Percentiles rank a stretch among this genome's conserved stretches.
Conservation (phyloP, 2,888 invertebrate species). For the Hypsopygia costalis region DNA sequence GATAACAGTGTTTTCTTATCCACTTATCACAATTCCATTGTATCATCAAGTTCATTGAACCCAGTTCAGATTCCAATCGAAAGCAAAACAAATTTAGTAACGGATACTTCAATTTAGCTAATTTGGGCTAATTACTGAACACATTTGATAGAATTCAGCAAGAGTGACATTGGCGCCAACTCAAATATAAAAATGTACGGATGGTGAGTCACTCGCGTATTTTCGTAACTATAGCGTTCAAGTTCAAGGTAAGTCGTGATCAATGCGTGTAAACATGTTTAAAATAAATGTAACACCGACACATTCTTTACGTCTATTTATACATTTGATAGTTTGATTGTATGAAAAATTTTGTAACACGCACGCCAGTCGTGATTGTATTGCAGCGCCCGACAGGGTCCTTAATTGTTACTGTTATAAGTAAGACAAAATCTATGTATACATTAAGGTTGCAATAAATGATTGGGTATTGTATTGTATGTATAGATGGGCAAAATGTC, state of each 20-base stretch:
- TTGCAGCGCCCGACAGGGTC: too few relatives aligned
- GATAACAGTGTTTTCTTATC: too few relatives aligned
- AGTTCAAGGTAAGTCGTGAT: slow-evolving; percentile 48
- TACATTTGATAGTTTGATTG: too few relatives aligned
- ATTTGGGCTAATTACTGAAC: slow-evolving; percentile 5
- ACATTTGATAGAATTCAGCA: slow-evolving; percentile 12
- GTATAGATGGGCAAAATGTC: too few relatives aligned
- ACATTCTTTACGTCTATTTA: too few relatives aligned
- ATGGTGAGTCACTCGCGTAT: slow-evolving; percentile 27
- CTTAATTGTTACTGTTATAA: too few relatives aligned
- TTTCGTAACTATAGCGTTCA: slow-evolving; percentile 28
- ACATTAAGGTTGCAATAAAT: too few relatives aligned
- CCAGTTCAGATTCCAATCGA: not conserved
- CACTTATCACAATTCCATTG: slow-evolving; percentile 7
- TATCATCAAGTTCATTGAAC: not conserved
- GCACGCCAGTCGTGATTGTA: too few relatives aligned
- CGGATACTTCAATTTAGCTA: slow-evolving; percentile 10
- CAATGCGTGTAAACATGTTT: slow-evolving; percentile 18
- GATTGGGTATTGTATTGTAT: too few relatives aligned
- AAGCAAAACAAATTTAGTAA: not conserved
- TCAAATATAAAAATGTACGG: slow-evolving; percentile 23
- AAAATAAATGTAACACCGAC: not conserved
- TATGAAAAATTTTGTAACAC: too few relatives aligned
- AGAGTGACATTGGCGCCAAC: slow-evolving; percentile 20
- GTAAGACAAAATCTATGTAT: too few relatives aligned